Evolutionary conservation across 2,888 invertebrate species (phyloP), one percentile per base, ranked within the genome.

Genomic region (Cremastinae sp.): DNA sequence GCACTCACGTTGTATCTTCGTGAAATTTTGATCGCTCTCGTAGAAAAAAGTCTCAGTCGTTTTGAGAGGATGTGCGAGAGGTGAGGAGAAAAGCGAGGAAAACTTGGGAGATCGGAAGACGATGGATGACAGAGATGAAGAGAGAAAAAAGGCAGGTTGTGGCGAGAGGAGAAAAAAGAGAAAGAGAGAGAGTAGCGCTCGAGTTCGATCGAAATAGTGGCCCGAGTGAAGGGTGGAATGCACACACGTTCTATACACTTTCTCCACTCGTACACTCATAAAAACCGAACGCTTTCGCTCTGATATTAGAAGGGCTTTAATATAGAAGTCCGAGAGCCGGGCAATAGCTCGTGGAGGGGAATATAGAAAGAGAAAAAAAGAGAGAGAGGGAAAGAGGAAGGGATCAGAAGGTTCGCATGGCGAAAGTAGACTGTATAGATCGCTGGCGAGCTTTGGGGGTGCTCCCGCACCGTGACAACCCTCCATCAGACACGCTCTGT

Each of bases 401-500:
- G 58, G 69, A 43, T 43, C 66, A 54, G 70, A 62, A 71, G 74
- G 38, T 64, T 74, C 66, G 58, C 54, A 65, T 47, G 54, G 54
- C 38, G 53, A 9, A 22, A 66, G 53, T 54, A 61, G 22, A 58
- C 53, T 74, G 49, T 74, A 71, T 61, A 64, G 68, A 65, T 20
- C 72, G 72, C 61, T 53, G 58, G 58, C 43, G 61, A 75, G 73
- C 54, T 58, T 62, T 56, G 45, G 85, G 87, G 85, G 86, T 86
- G 86, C 83, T 86, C 82, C 85, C 84, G 80, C 80, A 86, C 84
- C 87, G 85, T 87, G 87, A 87, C 88, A 86, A 87, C 87, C 87
- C 88, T 88, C 87, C 87, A 88, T 88, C 87, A 85, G 88, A 88
- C 87, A 88, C 86, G 88, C 87, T 88, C 87, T 86, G 87, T 87